Conservation (phyloP, 2,888 invertebrate species). For the Tetanocera ferruginea region DNA sequence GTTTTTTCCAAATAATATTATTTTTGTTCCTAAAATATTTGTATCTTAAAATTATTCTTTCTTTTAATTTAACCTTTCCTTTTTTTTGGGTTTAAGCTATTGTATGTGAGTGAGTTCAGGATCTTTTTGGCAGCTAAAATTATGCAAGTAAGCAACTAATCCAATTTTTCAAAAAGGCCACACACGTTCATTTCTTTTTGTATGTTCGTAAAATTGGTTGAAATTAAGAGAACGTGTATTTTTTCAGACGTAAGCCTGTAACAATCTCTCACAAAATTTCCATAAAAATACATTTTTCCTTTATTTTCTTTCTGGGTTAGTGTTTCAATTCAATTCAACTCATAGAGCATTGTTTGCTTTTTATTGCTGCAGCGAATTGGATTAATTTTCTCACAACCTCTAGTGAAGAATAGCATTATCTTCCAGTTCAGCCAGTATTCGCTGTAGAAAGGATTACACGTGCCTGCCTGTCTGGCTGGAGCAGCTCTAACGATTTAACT, state of each 20-base stretch:
- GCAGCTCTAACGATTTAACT: background rate
- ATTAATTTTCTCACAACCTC: constrained; percentile 33
- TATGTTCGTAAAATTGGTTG: constrained; percentile 21
- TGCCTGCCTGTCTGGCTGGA: constrained; percentile 28
- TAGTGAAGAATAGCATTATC: background rate
- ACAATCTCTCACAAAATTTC: no score
- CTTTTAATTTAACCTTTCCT: no score
- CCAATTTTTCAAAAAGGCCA: constrained; percentile 54
- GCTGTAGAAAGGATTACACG: constrained; percentile 41
- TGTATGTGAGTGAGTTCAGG: no score
- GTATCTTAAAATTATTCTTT: no score
- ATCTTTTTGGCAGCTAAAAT: no score
- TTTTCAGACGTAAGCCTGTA: no score
- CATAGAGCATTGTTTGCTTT: constrained; percentile 29
- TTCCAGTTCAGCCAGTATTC: constrained; percentile 14
- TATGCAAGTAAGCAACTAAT: no score
- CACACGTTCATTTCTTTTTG: constrained; percentile 56
- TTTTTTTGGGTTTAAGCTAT: no score
- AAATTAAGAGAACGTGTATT: no score
- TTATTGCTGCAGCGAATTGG: constrained; percentile 51
- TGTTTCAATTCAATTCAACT: background rate
- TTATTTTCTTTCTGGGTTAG: background rate
- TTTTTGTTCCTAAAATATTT: background rate
- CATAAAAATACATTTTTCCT: no score
- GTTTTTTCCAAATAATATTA: no score